These are phyloP conservation scores for Amblyjoppa proteus DNA, from an alignment of 2,888 invertebrate species.

Conservation along the genomic window DNA sequence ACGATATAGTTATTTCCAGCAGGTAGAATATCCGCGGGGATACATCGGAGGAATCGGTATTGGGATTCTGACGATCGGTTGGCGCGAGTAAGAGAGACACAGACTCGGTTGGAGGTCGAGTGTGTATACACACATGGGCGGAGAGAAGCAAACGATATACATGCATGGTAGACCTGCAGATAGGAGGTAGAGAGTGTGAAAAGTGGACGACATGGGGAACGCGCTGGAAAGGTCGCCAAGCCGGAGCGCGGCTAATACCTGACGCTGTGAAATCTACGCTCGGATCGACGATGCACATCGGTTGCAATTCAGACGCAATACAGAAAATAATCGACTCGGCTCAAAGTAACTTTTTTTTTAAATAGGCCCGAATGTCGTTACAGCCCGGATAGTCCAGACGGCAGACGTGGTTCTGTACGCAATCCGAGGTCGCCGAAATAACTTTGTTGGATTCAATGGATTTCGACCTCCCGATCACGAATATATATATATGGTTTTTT, in stretches of 20 bases:
- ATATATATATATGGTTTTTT: too few species aligned
- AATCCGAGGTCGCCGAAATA: too few species aligned
- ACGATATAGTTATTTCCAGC: background rate
- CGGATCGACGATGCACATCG: conserved; percentile 22
- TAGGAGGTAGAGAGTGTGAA: conserved; percentile 60
- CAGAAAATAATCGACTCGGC: background rate
- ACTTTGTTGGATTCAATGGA: too few species aligned
- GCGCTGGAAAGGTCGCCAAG: conserved; percentile 64
- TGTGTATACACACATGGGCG: conserved; percentile 44
- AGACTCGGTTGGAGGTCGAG: conserved; percentile 62
- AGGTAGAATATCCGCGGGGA: background rate
- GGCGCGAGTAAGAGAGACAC: conserved; percentile 40
- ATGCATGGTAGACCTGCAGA: conserved; percentile 23
- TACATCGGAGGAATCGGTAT: conserved; percentile 57
- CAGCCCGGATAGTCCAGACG: background rate
- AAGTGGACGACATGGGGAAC: conserved; percentile 65
- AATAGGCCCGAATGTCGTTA: background rate
- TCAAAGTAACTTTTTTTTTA: background rate
- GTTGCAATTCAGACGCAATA: background rate
- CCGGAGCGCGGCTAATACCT: conserved; percentile 49
- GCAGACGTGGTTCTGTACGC: too few species aligned
- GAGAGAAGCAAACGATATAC: conserved; percentile 54
- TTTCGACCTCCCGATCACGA: too few species aligned
- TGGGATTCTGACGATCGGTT: conserved; percentile 66
- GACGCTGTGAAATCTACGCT: conserved; percentile 43